These are phyloP conservation scores for Scaptodrosophila lebanonensis DNA, from an alignment of 1,140 invertebrate species.

Conservation along the genomic window DNA sequence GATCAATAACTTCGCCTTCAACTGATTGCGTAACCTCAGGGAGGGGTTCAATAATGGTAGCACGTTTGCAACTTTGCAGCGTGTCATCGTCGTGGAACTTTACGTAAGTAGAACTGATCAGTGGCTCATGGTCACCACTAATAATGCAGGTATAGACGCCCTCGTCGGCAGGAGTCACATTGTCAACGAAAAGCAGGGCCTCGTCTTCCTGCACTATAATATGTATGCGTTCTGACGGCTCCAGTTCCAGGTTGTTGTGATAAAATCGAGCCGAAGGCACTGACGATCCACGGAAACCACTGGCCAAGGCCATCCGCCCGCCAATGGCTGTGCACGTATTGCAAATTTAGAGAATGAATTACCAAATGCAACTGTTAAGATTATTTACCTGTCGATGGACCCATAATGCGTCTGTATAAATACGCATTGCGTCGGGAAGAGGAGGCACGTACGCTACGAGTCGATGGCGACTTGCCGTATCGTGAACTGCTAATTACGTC, in stretches of 20 bases:
- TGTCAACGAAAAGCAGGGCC: slow-evolving; percentile 78
- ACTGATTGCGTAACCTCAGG: slow-evolving; percentile 75
- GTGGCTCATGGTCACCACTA: slow-evolving; percentile 79
- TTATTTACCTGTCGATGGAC: slow-evolving; percentile 63
- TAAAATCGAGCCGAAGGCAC: slow-evolving; percentile 81
- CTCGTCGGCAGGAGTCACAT: slow-evolving; percentile 78
- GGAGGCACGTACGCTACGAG: slow-evolving; percentile 77
- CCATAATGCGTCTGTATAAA: slow-evolving; percentile 70
- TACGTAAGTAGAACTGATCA: slow-evolving; percentile 51
- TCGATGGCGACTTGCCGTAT: slow-evolving; percentile 71
- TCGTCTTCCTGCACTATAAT: slow-evolving; percentile 56
- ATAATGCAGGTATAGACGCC: slow-evolving; percentile 86
- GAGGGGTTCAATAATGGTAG: slow-evolving; percentile 44
- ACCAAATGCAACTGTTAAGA: neutral
- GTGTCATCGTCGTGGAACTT: slow-evolving; percentile 39
- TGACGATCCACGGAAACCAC: slow-evolving; percentile 79
- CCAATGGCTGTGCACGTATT: slow-evolving; percentile 68
- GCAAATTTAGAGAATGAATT: neutral
- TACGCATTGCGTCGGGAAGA: slow-evolving; percentile 75
- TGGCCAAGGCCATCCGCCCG: slow-evolving; percentile 79
- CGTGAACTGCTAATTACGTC: slow-evolving; percentile 84
- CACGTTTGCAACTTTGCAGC: slow-evolving; percentile 1
- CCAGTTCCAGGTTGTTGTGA: slow-evolving; percentile 79
- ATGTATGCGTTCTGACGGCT: slow-evolving; percentile 59
- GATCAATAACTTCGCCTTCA: slow-evolving; percentile 82